Base-by-base conservation (phyloP, 2,888 invertebrate genomes). In the Carterocephalus palaemon region DNA sequence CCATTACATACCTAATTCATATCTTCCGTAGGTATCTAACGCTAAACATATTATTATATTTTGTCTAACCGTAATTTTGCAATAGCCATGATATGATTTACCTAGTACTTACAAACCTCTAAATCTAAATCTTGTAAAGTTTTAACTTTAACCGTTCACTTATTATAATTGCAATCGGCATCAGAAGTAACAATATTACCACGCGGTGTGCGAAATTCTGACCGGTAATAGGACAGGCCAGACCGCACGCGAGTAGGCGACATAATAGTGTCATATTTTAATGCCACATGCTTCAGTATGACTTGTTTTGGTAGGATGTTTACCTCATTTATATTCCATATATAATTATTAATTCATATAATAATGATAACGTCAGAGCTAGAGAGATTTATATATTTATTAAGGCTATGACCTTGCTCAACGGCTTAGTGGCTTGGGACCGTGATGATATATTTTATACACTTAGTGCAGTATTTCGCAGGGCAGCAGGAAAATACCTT, bases 141-240 rank as follows among this genome's bases (percentile, higher is more conserved):
- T 26, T 28, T 28, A 22, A 26, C 24, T 28, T 15, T 12, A 34
- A 34, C 24, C 42, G 20, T 42, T 42, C 42, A 42, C 34, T 42
- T 42, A 39, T 34, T 42, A 28, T 42, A 42, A 42, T 42, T 34
- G 42, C 42, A 42, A 42, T 42, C 42, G 42, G 34, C 42, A 42
- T 42, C 28, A 28, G 34, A 61, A 59, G 64, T 61, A 43, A 46
- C 40, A 52, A 56, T 59, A 60, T 60, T 39, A 47, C 24, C n/a
- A 15, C 7, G 12, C 17, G 22, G 53, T 52, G 47, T 52, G 49
- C 57, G 47, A 56, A 53, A 51, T 51, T 54, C 61, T 57, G n/a
- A 53, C 37, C 52, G 47, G 51, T 50, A 49, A 37, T 42, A 34
- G 8, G 34, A 24, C 26, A 7, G 20, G 23, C 9, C 6, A 3